A percentile compares a stretch with the other conserved stretches of the same genome.
These are phyloP conservation scores for Bos taurus DNA, from an alignment of 2,113 vertebrate species.

Conservation along the genomic window ARS-UCD2.0 NC_037328.1:120933501-120934000, in stretches of 20 bases:
- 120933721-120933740: background rate
- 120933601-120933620: background rate
- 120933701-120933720: background rate
- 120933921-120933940: constrained; percentile 76
- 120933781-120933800: background rate
- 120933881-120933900: constrained; percentile 72
- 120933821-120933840: constrained; percentile 58
- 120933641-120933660: background rate
- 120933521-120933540: background rate
- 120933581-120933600: background rate
- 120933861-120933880: constrained; percentile 61
- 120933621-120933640: background rate
- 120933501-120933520: background rate
- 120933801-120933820: constrained; percentile 36
- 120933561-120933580: background rate
- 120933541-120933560: constrained; percentile 1
- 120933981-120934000: constrained; percentile 73
- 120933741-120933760: constrained; percentile 5
- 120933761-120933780: background rate
- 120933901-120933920: constrained; percentile 75
- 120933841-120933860: constrained; percentile 71
- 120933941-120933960: constrained; percentile 57
- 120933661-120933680: background rate
- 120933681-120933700: constrained; percentile 11
- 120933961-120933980: constrained; percentile 64